Base-by-base conservation (phyloP, 2,888 invertebrate species). In the Siphonodentalium dalli region DNA sequence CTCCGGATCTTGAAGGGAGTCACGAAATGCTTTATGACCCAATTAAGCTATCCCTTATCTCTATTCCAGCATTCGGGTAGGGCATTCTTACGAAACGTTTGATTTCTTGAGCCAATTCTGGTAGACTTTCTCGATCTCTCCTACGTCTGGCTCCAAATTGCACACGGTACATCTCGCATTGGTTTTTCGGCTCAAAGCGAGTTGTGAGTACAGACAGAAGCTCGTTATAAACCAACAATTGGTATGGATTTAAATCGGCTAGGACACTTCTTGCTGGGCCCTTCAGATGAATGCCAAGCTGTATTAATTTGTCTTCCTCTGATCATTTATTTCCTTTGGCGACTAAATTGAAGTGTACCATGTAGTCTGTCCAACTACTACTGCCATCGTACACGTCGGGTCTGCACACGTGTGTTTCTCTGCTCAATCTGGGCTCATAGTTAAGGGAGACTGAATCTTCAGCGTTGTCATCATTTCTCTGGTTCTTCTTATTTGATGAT, bases 41-140 rank as follows among this genome's bases (percentile, higher is more conserved):
- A 46, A n/a, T n/a, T n/a, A n/a, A 24, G 2, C 35, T 15, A 1
- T n/a, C 1, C 13, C 38, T 11, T 2, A 46, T 29, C n/a, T 28
- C 38, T 3, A 28, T n/a, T 4, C 24, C 37, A 15, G 38, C 33
- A 15, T 35, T 35, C 20, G 38, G 38, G 31, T 46, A 38, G 11
- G 37, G 37, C 24, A 27, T 20, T 21, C 37, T 37, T 21, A 37
- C 46, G 9, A 46, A 20, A 21, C 7, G 28, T 26, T 46, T 46
- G 13, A 46, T 28, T 21, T 46, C 35, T 31, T 45, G 45, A n/a
- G 45, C 35, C 13, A 45, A 35, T 15, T 45, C 26, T 21, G 34
- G 34, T 13, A 46, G 21, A 21, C 27, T 20, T 27, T 46, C 37
- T 2, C 33, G 13, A 29, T 23, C 11, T 28, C 28, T 38, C 20